These are phyloP conservation scores for Arremon brunneinucha DNA, from an alignment of 2,797 vertebrate species.

Conservation along the genomic window DNA sequence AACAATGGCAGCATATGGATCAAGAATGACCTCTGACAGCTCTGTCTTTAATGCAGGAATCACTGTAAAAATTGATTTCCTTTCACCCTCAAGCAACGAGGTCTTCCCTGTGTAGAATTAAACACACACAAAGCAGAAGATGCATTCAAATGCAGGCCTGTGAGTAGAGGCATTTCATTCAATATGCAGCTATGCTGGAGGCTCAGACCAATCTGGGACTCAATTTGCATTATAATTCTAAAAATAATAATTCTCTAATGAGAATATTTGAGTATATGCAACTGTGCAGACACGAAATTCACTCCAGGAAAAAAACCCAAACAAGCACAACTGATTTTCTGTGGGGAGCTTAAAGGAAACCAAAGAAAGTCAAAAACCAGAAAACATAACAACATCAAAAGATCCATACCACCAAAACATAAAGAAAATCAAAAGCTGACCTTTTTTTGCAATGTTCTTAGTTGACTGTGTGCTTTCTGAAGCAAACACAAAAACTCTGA, in stretches of 20 bases:
- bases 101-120: constrained; percentile 27
- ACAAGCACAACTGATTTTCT: constrained; percentile 14
- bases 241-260: constrained; percentile 68
- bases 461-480: background rate
- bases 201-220: constrained; percentile 55
- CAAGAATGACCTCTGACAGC: constrained; percentile 33
- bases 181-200: constrained; percentile 60
- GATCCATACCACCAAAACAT: background rate
- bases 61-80: constrained; percentile 51
- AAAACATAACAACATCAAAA: background rate
- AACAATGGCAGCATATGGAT: constrained; percentile 62
- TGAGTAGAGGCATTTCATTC: constrained; percentile 45
- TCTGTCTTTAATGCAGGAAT: constrained; percentile 36
- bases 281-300: constrained; percentile 29
- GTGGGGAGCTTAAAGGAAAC: background rate
- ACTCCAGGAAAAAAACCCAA: background rate
- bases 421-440: constrained; percentile 26
- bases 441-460: constrained; percentile 6
- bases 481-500: background rate
- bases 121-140: constrained; percentile 13
- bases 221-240: constrained; percentile 61
- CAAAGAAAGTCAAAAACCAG: background rate
- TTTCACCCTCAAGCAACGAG: constrained; percentile 31
- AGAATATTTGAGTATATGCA: constrained; percentile 37
- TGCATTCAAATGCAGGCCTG: constrained; percentile 30